Evolutionary conservation across 1,140 invertebrate species (phyloP).

Genomic region (Trachymyrmex cornetzi): DNA sequence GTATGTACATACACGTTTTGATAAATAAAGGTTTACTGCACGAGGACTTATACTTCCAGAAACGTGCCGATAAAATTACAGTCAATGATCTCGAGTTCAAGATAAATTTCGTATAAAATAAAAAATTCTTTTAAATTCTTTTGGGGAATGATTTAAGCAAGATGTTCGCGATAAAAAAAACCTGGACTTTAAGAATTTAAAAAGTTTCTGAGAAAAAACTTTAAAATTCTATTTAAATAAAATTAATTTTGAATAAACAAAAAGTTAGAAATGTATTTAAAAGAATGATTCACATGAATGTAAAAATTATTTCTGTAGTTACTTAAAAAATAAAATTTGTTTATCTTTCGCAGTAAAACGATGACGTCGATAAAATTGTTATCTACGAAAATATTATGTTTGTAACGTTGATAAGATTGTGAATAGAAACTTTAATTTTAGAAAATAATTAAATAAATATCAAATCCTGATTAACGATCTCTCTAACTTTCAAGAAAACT

Average conservation of each 20-base stretch:
- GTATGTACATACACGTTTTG: slow-evolving; percentile 10
- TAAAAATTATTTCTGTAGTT: background rate
- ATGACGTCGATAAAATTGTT: background rate
- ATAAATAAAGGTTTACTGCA: background rate
- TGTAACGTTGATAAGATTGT: background rate
- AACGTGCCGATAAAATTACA: background rate
- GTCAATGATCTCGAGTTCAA: background rate
- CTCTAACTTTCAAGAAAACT: background rate
- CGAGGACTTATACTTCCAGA: background rate
- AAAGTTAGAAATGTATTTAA: background rate
- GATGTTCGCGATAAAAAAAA: background rate
- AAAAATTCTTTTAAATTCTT: background rate
- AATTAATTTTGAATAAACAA: background rate
- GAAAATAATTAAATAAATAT: background rate
- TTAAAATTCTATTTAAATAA: background rate
- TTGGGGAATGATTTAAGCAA: background rate
- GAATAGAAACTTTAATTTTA: background rate
- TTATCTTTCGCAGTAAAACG: background rate
- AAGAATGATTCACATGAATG: background rate
- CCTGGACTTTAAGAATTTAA: background rate
- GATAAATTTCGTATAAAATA: background rate
- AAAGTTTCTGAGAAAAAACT: background rate
- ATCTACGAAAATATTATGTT: background rate
- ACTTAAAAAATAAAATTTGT: too few species aligned
- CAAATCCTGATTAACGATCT: background rate